Evolutionary conservation across 1,140 invertebrate genomes (phyloP).

Genomic region (Lordiphosa stackelbergi): DNA sequence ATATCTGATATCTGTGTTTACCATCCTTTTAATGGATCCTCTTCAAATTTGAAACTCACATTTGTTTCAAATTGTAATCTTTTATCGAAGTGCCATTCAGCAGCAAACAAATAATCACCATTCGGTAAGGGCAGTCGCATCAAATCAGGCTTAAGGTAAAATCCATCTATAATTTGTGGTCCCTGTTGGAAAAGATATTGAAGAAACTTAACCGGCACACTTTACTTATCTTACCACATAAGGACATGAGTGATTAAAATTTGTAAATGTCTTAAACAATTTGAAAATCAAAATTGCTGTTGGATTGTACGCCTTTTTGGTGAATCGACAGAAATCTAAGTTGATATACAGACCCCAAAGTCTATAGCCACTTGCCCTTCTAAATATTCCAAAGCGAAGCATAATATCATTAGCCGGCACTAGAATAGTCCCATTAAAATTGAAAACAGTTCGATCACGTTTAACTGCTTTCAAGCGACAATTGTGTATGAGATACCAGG

Average conservation of each 20-base stretch:
- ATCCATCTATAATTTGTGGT: no score
- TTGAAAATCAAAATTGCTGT: neutral
- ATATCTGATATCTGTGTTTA: no score
- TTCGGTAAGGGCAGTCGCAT: no score
- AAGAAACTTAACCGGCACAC: no score
- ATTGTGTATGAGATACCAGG: neutral
- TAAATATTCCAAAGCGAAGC: neutral
- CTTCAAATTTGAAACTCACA: no score
- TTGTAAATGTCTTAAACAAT: constrained; percentile 6
- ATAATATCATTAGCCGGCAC: constrained; percentile 1
- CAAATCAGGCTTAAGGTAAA: no score
- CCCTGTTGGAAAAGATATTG: no score
- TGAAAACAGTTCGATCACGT: constrained; percentile 9
- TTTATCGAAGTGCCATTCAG: no score
- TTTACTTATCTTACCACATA: constrained; percentile 10
- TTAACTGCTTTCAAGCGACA: constrained; percentile 14
- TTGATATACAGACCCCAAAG: constrained; percentile 3
- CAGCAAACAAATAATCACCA: no score
- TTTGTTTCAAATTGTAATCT: no score
- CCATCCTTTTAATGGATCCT: no score
- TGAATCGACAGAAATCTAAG: constrained; percentile 13
- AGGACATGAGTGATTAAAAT: constrained; percentile 23
- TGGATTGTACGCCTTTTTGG: constrained; percentile 5
- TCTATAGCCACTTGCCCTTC: constrained; percentile 20
- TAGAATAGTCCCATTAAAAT: constrained; percentile 12